Evolutionary conservation across 2,888 invertebrate species (phyloP), one percentile per base, ranked within the genome.

Genomic region (Zygogramma bicolorata): DNA sequence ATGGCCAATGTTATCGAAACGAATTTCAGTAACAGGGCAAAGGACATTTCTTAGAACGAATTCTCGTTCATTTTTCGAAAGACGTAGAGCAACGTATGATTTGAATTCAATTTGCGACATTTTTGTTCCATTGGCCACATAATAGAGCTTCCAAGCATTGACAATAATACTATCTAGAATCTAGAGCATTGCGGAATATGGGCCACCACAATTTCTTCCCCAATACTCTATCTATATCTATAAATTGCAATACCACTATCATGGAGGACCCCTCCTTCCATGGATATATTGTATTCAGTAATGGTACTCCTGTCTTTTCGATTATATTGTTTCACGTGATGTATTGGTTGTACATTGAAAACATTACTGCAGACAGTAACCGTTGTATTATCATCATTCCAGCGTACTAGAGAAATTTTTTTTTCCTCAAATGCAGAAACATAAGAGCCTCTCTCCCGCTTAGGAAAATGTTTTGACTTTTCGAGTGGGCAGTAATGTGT

Each of bases 71-170:
- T 65, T 62, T 62, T 65, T 71, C 15, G 69, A 25, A 8, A 69
- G 58, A 25, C 68, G 65, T 49, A 65, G 13, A 15, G 70, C 74
- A 49, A 75, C 59, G 20, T 70, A 75, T 22, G 70, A 75, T 71
- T 71, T 72, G 53, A 78, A 79, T 63, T 78, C 73, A 34, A 78
- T 18, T 66, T 77, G n/a, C n/a, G n/a, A n/a, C n/a, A n/a, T n/a
- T n/a, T n/a, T n/a, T n/a, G n/a, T n/a, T n/a, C n/a, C n/a, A 70
- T 77, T 78, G 31, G 61, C 58, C 75, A 75, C 31, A 29, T 59
- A 6, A 59, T 25, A 59, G 59, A 59, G 59, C 31, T 59, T 59
- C 59, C 59, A 59, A 59, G 59, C 59, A 59, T 59, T 59, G 6
- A 59, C 59, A 59, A 59, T 20, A 31, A 59, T 63, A 65, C 75